Evolutionary conservation across 2,888 invertebrate genomes (phyloP), one percentile per base, ranked within the genome.

Genomic region (Archaeoteleia sp.): DNA sequence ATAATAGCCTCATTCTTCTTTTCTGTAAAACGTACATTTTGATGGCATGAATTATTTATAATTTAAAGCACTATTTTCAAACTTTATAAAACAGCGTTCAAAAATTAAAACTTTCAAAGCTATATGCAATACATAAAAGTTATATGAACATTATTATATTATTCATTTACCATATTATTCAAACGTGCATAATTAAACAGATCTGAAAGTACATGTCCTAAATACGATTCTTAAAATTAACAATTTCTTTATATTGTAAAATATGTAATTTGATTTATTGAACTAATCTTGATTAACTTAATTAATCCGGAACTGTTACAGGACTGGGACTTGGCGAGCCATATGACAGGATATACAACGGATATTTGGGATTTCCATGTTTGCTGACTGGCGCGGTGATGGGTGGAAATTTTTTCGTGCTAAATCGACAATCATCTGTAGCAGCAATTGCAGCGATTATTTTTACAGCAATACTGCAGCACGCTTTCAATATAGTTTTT

Each of bases 311-410:
- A 53, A 13, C 40, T 43, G 7, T 72, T 60, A 6, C 51, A 83
- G 83, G 77, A 17, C 35, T 82, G 12, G 70, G 72, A 3, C 69
- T 82, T 1, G 77, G 74, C 3, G 77, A 63, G 6, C 70, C 80
- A 1, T 71, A 77, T 30, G 72, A 70, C 2, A 75, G 76, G 2
- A 74, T 86, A 15, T 86, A 86, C 73, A 71, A 76, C 1, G 87
- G 87, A 0, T 46, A 85, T 1, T 87, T 86, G 86, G 87, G 87
- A 4, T 86, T 83, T 72, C 87, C 87, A 57, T 82, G 83, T 15
- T 71, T 87, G 39, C 62, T 87, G 29, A 83, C 85, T 1, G 85
- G 84, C 0, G 83, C 81, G 5, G 79, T 83, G 32, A 70, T 87
- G 9, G 86, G 86, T 10, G 86, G 85, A 14, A 82, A 85, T 68